Conservation (phyloP, 2,888 invertebrate species). For the Petrolisthes manimaculis region DNA sequence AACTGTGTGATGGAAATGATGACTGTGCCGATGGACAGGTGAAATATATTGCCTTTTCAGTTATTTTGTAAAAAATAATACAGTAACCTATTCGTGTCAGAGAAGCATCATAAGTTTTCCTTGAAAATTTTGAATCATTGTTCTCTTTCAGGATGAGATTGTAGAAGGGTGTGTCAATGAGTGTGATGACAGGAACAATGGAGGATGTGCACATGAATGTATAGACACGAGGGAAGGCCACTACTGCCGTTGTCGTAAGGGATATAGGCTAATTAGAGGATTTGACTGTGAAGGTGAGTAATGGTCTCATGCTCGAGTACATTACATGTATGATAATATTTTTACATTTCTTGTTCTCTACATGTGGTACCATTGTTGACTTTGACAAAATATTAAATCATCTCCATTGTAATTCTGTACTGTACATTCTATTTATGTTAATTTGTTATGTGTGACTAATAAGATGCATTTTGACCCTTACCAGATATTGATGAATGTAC, state of each 20-base stretch:
- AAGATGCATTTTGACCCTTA: not conserved
- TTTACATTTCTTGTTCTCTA: too few species aligned
- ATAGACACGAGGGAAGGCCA: slow-evolving; percentile 83
- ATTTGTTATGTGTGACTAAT: not conserved
- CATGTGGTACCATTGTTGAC: not conserved
- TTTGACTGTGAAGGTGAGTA: slow-evolving; percentile 83
- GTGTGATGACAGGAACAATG: slow-evolving; percentile 80
- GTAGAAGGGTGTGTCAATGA: slow-evolving; percentile 83
- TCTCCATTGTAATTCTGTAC: not conserved
- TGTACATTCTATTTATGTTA: not conserved
- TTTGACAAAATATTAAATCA: not conserved
- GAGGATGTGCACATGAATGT: slow-evolving; percentile 88
- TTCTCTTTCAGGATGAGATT: slow-evolving; percentile 76
- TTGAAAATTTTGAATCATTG: not conserved
- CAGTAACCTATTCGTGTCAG: too few species aligned
- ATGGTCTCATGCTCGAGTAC: not conserved
- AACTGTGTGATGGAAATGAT: slow-evolving; percentile 86
- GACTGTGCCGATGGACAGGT: slow-evolving; percentile 89
- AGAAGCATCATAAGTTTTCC: not conserved
- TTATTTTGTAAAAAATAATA: not conserved
- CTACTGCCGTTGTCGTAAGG: slow-evolving; percentile 83
- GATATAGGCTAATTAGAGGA: slow-evolving; percentile 82
- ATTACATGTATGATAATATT: too few species aligned
- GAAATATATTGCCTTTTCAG: not conserved
- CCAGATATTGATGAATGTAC: slow-evolving; percentile 67